phyloP scores from a whole-genome alignment of 2,888 invertebrate species.

The Microctonus aethiopoides region DNA sequence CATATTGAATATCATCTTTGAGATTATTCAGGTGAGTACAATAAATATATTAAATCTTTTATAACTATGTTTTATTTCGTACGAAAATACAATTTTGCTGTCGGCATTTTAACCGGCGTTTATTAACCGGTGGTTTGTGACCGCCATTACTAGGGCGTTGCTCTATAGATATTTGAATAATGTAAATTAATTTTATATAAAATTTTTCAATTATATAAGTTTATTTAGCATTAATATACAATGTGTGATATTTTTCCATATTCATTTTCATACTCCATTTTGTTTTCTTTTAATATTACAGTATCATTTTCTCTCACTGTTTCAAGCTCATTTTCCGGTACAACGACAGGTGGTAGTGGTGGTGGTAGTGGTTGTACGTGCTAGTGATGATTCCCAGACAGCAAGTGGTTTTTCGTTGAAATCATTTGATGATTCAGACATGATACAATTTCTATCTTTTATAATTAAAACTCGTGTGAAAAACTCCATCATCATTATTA shows the following conservation, averaged over 20 bases:
- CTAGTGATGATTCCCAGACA: no score
- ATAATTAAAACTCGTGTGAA: not conserved
- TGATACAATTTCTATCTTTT: not conserved
- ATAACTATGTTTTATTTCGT: not conserved
- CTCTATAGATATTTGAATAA: no score
- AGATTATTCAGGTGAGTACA: not conserved
- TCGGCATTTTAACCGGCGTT: not conserved
- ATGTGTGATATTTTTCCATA: not conserved
- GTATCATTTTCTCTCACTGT: not conserved
- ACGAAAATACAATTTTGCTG: not conserved
- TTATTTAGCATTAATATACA: not conserved
- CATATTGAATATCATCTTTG: not conserved
- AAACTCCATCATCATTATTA: no score
- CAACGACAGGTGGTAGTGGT: constrained; percentile 17
- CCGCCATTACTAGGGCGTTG: constrained; percentile 63
- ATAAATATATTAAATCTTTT: no score
- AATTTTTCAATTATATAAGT: constrained; percentile 25
- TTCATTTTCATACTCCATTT: not conserved
- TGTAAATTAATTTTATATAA: constrained; percentile 31
- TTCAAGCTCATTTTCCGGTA: not conserved
- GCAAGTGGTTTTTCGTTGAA: not conserved
- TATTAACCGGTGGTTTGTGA: constrained; percentile 42
- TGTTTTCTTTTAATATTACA: not conserved
- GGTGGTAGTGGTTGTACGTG: no score
- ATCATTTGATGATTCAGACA: not conserved